A percentile compares a stretch with the other conserved stretches of the same genome.
Conservation (phyloP, 64 coral and sea anemone genomes). For the Catalaphyllia jardinei region DNA sequence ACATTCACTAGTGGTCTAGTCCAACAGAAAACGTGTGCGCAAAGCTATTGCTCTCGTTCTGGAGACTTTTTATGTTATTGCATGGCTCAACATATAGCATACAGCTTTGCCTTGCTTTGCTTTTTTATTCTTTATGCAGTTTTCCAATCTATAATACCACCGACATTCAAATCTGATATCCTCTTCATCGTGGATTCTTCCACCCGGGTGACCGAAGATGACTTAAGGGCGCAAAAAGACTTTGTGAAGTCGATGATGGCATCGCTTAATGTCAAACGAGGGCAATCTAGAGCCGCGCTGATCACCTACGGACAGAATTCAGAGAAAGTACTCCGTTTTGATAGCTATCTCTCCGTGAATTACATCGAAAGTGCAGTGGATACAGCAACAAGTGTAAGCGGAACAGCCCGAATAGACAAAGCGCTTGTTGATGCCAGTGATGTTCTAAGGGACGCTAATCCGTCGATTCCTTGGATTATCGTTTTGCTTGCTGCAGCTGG, state of each 20-base stretch:
- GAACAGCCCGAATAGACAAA: conserved; percentile 49
- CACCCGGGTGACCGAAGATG: conserved; percentile 13
- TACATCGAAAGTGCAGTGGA: conserved; percentile 11
- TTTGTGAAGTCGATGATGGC: conserved; percentile 54
- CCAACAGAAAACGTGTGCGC: too few species aligned
- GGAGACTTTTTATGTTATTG: too few species aligned
- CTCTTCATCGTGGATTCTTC: conserved; percentile 74
- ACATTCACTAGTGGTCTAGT: too few species aligned
- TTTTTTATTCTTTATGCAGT: neutral
- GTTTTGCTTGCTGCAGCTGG: conserved; percentile 49
- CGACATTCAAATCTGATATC: conserved; percentile 38
- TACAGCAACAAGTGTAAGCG: conserved; percentile 4
- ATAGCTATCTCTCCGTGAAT: neutral
- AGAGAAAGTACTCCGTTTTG: conserved; percentile 11
- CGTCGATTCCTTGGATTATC: conserved; percentile 18
- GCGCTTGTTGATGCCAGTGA: conserved; percentile 42
- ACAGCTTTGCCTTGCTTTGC: neutral
- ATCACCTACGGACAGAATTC: conserved; percentile 24
- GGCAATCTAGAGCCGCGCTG: conserved; percentile 31
- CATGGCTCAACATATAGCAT: neutral
- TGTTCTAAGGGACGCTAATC: conserved; percentile 18
- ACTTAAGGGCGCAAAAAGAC: conserved; percentile 39
- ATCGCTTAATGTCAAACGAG: conserved; percentile 36
- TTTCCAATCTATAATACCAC: neutral
- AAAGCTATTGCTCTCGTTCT: too few species aligned